These are phyloP conservation scores for Apoderus coryli DNA, from an alignment of 2,888 invertebrate genomes.

Conservation along the genomic window DNA sequence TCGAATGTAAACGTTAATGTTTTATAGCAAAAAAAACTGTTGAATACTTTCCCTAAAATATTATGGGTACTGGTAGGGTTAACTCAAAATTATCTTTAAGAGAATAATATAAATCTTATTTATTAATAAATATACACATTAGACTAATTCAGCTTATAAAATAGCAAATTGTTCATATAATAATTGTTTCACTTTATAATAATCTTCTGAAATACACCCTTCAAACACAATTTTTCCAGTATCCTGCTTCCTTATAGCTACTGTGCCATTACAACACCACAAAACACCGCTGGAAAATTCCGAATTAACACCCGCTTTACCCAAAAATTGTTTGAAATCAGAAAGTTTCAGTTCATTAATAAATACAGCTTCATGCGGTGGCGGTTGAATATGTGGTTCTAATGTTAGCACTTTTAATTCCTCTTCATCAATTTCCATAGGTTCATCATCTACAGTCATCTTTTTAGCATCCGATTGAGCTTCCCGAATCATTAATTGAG, in stretches of 20 bases:
- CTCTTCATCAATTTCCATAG: conserved; percentile 36
- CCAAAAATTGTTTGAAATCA: conserved; percentile 72
- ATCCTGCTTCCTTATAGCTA: conserved; percentile 82
- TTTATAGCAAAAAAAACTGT: background rate
- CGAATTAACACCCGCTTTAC: conserved; percentile 59
- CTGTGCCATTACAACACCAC: conserved; percentile 83
- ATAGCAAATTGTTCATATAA: conserved; percentile 96
- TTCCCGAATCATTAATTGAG: conserved; percentile 50
- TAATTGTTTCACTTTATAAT: conserved; percentile 81
- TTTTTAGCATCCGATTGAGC: conserved; percentile 42
- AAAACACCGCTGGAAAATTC: conserved; percentile 87
- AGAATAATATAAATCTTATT: too few species aligned
- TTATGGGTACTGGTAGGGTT: background rate
- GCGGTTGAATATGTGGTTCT: conserved; percentile 44
- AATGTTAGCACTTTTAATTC: conserved; percentile 51
- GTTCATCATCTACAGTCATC: conserved; percentile 33
- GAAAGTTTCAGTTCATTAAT: conserved; percentile 88
- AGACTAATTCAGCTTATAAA: conserved; percentile 48
- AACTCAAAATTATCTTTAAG: conserved; percentile 1
- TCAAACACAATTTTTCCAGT: conserved; percentile 85
- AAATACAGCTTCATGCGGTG: conserved; percentile 70
- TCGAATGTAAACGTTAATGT: too few species aligned
- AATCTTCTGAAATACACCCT: conserved; percentile 88
- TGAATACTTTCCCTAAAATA: background rate
- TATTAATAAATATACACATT: too few species aligned